Conservation (phyloP, 2,113 vertebrate genomes). For the Dolichallabes microphthalmus region DNA sequence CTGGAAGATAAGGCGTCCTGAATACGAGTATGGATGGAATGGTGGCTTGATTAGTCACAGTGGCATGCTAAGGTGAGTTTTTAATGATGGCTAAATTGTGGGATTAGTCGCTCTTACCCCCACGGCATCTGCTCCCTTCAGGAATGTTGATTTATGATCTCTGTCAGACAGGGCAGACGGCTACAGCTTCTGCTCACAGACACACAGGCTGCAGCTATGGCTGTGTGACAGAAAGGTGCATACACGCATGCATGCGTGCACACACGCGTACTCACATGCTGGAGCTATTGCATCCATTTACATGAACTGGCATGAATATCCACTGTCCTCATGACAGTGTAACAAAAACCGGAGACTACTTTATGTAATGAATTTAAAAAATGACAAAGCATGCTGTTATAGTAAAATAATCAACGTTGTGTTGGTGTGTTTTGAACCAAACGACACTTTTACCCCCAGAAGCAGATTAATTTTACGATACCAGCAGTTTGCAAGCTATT, state of each 20-base stretch:
- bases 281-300: not conserved
- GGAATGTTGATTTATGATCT: conserved; percentile 87
- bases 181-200: conserved; percentile 76
- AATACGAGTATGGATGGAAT: conserved; percentile 63
- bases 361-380: not conserved
- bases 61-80: conserved; percentile 84
- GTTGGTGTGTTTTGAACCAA: not conserved
- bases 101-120: conserved; percentile 85
- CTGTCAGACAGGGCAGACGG: conserved; percentile 88
- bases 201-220: conserved; percentile 15
- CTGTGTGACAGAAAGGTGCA: conserved; percentile 8
- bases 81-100: conserved; percentile 93
- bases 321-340: not conserved
- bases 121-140: conserved; percentile 89
- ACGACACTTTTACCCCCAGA: not conserved
- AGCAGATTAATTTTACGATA: not conserved
- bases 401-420: not conserved
- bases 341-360: not conserved
- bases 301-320: conserved; percentile 4
- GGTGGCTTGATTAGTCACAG: conserved; percentile 74
- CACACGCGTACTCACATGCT: not conserved
- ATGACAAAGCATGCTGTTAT: not conserved
- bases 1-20: not conserved
- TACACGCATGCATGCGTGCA: not conserved
- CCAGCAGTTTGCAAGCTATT: not conserved